phyloP scores from a whole-genome alignment of 53 echinoderm and acorn worm species.

The Paelopatides confundens region DNA sequence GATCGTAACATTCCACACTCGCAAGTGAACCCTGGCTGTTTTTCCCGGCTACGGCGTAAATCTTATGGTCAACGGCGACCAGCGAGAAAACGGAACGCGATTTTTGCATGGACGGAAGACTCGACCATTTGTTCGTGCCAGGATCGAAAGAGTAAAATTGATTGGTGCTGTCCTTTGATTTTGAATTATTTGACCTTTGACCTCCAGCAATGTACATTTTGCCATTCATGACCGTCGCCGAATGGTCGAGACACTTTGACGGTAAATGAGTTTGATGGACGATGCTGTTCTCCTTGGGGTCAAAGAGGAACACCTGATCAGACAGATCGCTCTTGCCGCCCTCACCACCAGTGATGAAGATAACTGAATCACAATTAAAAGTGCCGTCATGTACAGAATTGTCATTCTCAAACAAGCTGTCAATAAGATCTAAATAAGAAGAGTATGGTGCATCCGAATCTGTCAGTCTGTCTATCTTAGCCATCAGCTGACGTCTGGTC shows the following conservation, averaged over 20 bases:
- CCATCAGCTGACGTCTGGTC: neutral
- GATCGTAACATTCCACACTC: conserved; percentile 87
- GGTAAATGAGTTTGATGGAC: conserved; percentile 37
- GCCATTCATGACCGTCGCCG: conserved; percentile 51
- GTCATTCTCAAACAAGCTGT: neutral
- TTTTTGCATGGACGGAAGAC: conserved; percentile 85
- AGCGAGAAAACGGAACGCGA: conserved; percentile 81
- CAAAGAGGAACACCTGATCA: neutral
- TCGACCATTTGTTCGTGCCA: conserved; percentile 65
- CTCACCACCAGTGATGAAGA: conserved; percentile 34
- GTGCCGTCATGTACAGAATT: neutral
- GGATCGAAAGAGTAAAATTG: conserved; percentile 77
- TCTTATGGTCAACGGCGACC: conserved; percentile 55
- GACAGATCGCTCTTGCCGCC: neutral
- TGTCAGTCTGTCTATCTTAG: neutral
- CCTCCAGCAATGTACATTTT: conserved; percentile 74
- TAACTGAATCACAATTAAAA: neutral
- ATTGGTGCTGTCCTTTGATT: conserved; percentile 82
- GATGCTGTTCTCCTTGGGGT: conserved; percentile 8
- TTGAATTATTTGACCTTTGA: conserved; percentile 79
- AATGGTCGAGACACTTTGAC: conserved; percentile 52
- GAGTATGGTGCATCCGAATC: neutral
- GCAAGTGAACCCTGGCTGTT: conserved; percentile 84
- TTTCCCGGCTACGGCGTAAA: conserved; percentile 94
- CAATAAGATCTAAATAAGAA: neutral